phyloP scores from a whole-genome alignment of 1,140 invertebrate species.

The Camponotus floridanus region DNA sequence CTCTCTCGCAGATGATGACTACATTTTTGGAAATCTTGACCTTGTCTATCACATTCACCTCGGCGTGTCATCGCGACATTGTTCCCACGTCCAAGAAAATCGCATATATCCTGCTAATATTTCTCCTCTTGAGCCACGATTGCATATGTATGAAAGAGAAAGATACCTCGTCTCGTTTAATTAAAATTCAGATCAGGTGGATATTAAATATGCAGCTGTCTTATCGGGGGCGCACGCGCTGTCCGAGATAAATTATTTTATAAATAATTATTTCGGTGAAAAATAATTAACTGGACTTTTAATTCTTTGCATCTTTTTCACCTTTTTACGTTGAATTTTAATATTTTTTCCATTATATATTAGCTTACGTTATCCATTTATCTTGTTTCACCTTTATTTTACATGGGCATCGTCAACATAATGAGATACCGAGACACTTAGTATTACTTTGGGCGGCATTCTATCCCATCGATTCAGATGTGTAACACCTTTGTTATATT shows the following conservation, averaged over 20 bases:
- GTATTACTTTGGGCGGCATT: too few relatives aligned
- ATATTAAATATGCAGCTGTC: not conserved
- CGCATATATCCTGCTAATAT: not conserved
- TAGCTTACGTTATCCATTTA: too few relatives aligned
- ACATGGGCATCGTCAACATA: too few relatives aligned
- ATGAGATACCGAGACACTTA: too few relatives aligned
- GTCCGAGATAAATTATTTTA: not conserved
- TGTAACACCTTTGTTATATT: too few relatives aligned
- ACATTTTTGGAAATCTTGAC: conserved; percentile 73
- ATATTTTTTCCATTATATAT: too few relatives aligned
- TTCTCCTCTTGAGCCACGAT: not conserved
- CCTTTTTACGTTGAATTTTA: too few relatives aligned
- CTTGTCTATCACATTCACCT: conserved; percentile 62
- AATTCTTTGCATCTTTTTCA: too few relatives aligned
- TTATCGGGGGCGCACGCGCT: not conserved
- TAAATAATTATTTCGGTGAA: too few relatives aligned
- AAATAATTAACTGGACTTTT: too few relatives aligned
- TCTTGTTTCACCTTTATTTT: too few relatives aligned
- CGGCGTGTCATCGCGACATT: not conserved
- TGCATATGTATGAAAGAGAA: not conserved
- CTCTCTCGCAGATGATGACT: conserved; percentile 44
- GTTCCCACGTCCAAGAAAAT: not conserved
- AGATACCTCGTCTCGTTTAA: not conserved
- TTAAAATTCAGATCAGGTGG: not conserved
- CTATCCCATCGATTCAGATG: too few relatives aligned